These are phyloP conservation scores for Seriola rivoliana DNA, from an alignment of 2,113 vertebrate species.

Conservation along the genomic window DNA sequence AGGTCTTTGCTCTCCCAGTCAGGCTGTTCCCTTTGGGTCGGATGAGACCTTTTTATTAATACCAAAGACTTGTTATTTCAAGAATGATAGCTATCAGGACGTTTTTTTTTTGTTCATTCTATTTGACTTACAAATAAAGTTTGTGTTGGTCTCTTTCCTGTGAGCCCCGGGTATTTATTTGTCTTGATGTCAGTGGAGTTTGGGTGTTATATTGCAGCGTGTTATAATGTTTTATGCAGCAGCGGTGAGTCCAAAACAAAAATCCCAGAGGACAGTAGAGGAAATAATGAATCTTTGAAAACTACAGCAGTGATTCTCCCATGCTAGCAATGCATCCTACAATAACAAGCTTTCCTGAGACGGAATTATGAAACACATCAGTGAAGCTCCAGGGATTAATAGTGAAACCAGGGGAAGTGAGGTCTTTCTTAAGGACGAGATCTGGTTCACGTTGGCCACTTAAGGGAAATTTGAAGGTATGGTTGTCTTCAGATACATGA, in stretches of 20 bases:
- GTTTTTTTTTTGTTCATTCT: slow-evolving; percentile 4
- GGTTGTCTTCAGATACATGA: not conserved
- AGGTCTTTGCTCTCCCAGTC: slow-evolving; percentile 68
- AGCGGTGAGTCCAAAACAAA: slow-evolving; percentile 5
- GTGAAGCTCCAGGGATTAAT: slow-evolving; percentile 27
- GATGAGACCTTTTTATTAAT: slow-evolving; percentile 22
- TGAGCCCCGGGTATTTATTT: not conserved
- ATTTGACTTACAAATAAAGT: slow-evolving; percentile 28
- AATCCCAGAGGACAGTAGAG: slow-evolving; percentile 30
- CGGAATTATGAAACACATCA: slow-evolving; percentile 21
- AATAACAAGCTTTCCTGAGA: slow-evolving; percentile 41
- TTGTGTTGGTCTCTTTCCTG: slow-evolving; percentile 15
- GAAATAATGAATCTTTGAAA: slow-evolving; percentile 49
- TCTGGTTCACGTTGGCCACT: not conserved
- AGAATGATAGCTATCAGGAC: not conserved
- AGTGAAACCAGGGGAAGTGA: slow-evolving; percentile 2
- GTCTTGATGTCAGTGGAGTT: not conserved
- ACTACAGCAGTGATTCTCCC: slow-evolving; percentile 18
- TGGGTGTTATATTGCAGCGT: not conserved
- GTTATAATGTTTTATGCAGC: slow-evolving; percentile 12
- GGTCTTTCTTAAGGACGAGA: not conserved
- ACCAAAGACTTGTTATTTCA: slow-evolving; percentile 40
- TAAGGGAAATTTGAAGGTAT: not conserved
- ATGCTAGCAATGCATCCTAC: slow-evolving; percentile 18
- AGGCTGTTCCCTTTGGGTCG: slow-evolving; percentile 56